These are phyloP conservation scores for Epirrhoe tristata DNA, from an alignment of 2,888 invertebrate species.

Conservation along the genomic window DNA sequence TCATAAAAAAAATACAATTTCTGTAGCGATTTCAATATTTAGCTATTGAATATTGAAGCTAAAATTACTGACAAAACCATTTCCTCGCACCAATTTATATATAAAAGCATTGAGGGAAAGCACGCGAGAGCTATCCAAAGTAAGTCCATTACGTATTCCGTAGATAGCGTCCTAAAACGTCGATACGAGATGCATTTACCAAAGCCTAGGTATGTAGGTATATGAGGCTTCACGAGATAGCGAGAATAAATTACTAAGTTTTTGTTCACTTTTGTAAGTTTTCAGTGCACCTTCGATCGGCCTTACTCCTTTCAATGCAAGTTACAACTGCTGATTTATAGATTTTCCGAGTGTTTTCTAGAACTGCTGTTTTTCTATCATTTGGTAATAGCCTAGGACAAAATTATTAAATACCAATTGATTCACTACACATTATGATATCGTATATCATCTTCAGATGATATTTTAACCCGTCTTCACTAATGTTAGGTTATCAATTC, in stretches of 20 bases:
- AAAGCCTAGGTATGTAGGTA: slow-evolving; percentile 26
- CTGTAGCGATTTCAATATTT: neutral
- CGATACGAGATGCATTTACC: slow-evolving; percentile 38
- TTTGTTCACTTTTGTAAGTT: slow-evolving; percentile 12
- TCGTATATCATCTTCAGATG: too few relatives aligned
- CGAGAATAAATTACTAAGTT: slow-evolving; percentile 23
- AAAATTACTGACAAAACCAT: slow-evolving; percentile 7
- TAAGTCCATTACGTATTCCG: slow-evolving; percentile 39
- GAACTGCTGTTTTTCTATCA: neutral
- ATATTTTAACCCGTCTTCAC: too few relatives aligned
- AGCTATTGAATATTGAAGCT: slow-evolving; percentile 4
- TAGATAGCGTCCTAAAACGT: slow-evolving; percentile 34
- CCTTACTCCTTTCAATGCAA: neutral
- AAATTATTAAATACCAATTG: neutral
- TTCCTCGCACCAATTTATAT: slow-evolving; percentile 30
- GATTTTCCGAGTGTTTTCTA: neutral
- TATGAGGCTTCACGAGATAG: slow-evolving; percentile 24
- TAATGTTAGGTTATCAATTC: too few relatives aligned
- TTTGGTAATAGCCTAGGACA: neutral
- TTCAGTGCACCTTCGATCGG: neutral
- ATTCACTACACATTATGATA: too few relatives aligned
- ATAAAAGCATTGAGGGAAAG: slow-evolving; percentile 28
- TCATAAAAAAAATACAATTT: neutral
- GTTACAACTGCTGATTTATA: neutral
- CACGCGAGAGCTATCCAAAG: slow-evolving; percentile 28